A percentile compares a stretch with the other conserved stretches of the same genome.
phyloP scores from a whole-genome alignment of 2,797 vertebrate species.

The Pangasius mekongensis region DNA sequence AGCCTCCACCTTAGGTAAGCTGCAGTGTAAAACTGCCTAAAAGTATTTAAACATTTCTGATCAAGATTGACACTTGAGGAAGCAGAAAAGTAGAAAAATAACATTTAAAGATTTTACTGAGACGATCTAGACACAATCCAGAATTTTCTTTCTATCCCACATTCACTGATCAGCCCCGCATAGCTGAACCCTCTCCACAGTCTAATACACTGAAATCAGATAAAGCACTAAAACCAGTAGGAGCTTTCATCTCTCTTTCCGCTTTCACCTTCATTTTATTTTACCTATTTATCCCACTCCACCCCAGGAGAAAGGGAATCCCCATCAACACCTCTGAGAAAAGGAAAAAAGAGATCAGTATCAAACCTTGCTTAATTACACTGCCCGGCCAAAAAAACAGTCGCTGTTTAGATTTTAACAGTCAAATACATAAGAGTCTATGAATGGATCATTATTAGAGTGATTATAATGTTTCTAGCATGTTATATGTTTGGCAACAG shows the following conservation, averaged over 20 bases:
- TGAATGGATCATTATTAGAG: too few species aligned
- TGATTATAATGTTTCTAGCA: too few species aligned
- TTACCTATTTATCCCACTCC: neutral
- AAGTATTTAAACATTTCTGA: constrained; percentile 69
- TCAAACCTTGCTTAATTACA: neutral
- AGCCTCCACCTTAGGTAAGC: neutral
- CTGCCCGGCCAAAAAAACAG: too few species aligned
- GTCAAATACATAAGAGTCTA: too few species aligned
- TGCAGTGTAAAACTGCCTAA: constrained; percentile 57
- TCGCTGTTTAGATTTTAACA: too few species aligned
- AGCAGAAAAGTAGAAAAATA: constrained; percentile 65
- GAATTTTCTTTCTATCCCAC: constrained; percentile 63
- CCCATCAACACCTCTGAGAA: neutral
- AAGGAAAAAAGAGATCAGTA: neutral
- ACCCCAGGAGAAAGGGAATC: constrained; percentile 8
- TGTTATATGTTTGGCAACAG: too few species aligned
- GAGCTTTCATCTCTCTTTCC: constrained; percentile 57
- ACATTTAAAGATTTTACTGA: constrained; percentile 59
- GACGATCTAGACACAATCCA: constrained; percentile 63
- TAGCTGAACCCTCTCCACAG: constrained; percentile 61
- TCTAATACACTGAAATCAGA: constrained; percentile 47
- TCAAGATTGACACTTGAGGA: constrained; percentile 69
- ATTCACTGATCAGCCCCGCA: constrained; percentile 60
- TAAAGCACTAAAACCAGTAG: constrained; percentile 64
- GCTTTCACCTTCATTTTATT: neutral